A percentile compares a stretch with the other conserved stretches of the same genome.
Conservation (phyloP, 2,113 vertebrate genomes). For the Scomber japonicus region DNA sequence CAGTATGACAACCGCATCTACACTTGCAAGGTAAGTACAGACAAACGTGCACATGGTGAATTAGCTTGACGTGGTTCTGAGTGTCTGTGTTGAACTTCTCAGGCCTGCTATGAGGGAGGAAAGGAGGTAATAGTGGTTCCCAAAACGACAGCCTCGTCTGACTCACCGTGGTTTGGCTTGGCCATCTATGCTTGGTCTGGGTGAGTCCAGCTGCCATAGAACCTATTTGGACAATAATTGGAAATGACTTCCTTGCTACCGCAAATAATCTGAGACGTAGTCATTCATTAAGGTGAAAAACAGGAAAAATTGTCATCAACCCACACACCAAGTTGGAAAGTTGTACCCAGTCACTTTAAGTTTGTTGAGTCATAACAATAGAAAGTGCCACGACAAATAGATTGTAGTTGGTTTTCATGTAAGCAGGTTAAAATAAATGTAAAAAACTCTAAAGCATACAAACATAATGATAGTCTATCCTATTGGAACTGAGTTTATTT, state of each 20-base stretch:
- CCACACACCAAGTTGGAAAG: neutral
- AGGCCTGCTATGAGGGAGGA: slow-evolving; percentile 97
- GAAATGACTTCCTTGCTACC: neutral
- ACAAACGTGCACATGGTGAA: neutral
- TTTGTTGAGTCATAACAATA: neutral
- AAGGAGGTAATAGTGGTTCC: slow-evolving; percentile 98
- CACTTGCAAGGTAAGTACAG: slow-evolving; percentile 93
- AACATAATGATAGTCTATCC: neutral
- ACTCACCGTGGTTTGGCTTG: slow-evolving; percentile 98
- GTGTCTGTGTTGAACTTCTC: slow-evolving; percentile 56
- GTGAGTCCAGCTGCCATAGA: slow-evolving; percentile 84
- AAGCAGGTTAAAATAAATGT: too few species aligned
- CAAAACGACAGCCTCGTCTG: slow-evolving; percentile 98
- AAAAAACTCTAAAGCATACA: too few species aligned
- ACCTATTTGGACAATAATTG: neutral
- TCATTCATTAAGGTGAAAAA: neutral
- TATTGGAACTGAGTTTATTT: neutral
- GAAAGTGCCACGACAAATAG: neutral
- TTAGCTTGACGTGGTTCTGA: neutral
- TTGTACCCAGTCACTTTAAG: neutral
- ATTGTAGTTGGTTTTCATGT: neutral
- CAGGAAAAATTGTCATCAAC: neutral
- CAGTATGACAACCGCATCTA: slow-evolving; percentile 97
- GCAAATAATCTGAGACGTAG: neutral
- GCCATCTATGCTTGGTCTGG: slow-evolving; percentile 99